Evolutionary conservation across 2,888 invertebrate species (phyloP).

Genomic region (Pegoplata infirma): DNA sequence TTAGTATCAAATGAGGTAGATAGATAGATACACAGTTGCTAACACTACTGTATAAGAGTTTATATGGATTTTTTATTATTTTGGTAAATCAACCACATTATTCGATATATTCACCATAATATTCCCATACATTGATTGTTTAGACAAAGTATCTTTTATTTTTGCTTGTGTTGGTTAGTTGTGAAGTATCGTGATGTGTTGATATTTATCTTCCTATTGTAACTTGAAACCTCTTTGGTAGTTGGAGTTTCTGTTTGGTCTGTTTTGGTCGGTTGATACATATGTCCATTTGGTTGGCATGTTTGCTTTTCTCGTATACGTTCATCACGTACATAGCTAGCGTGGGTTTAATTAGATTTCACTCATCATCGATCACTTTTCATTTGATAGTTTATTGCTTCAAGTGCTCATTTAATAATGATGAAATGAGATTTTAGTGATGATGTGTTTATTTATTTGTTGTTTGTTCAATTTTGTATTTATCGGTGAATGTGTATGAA

Average conservation of each 20-base stretch:
- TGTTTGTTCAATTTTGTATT: background rate
- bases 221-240: conserved; percentile 62
- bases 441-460: conserved; percentile 27
- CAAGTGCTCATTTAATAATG: conserved; percentile 57
- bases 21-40: background rate
- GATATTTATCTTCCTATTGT: conserved; percentile 64
- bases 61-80: background rate
- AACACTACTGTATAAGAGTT: background rate
- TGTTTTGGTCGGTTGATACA: conserved; percentile 27
- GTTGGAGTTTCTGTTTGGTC: conserved; percentile 20
- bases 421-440: conserved; percentile 49
- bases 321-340: background rate
- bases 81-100: conserved; percentile 21
- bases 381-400: conserved; percentile 60
- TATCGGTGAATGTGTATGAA: no score
- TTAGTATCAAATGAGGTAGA: background rate
- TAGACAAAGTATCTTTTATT: conserved; percentile 24
- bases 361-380: conserved; percentile 63
- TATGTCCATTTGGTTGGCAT: background rate
- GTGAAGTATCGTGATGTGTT: conserved; percentile 47
- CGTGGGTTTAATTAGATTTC: conserved; percentile 65
- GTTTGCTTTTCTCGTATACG: background rate
- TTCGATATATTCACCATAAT: background rate
- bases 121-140: conserved; percentile 17
- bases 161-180: conserved; percentile 2